phyloP scores from a whole-genome alignment of 2,888 invertebrate species.

The Scaptomyza polygonia region DNA sequence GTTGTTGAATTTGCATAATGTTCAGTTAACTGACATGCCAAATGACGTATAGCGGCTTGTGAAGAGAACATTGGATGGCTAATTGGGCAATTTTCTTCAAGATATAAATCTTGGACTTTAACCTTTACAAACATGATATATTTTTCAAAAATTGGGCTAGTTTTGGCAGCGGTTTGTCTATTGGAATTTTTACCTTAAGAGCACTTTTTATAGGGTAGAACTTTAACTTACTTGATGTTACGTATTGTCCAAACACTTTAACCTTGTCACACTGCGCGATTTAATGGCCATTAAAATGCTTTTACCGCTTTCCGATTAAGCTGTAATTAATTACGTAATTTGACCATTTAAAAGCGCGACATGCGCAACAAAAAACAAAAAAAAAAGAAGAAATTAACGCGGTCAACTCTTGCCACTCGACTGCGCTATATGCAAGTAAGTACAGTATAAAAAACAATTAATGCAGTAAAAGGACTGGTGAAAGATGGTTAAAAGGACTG shows the following conservation, averaged over 20 bases:
- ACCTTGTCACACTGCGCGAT: neutral
- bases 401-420: slow-evolving; percentile 46
- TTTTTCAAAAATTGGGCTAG: no score
- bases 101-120: neutral
- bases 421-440: slow-evolving; percentile 1
- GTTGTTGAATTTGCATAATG: slow-evolving; percentile 47
- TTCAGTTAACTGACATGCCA: slow-evolving; percentile 32
- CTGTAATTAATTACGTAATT: slow-evolving; percentile 80
- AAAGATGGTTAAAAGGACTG: slow-evolving; percentile 15
- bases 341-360: slow-evolving; percentile 57
- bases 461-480: slow-evolving; percentile 10
- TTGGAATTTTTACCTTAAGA: neutral
- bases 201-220: neutral
- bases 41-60: slow-evolving; percentile 1
- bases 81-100: no score
- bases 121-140: no score
- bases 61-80: no score
- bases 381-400: neutral
- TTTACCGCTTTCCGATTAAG: slow-evolving; percentile 42
- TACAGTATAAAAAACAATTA: slow-evolving; percentile 10
- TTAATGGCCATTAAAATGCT: slow-evolving; percentile 53
- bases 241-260: slow-evolving; percentile 5
- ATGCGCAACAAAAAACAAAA: slow-evolving; percentile 30
- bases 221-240: neutral
- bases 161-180: no score